Evolutionary conservation across 2,113 vertebrate species (phyloP), one percentile per base, ranked within the genome.

Genomic region (Oxygymnocypris stewartii): DNA sequence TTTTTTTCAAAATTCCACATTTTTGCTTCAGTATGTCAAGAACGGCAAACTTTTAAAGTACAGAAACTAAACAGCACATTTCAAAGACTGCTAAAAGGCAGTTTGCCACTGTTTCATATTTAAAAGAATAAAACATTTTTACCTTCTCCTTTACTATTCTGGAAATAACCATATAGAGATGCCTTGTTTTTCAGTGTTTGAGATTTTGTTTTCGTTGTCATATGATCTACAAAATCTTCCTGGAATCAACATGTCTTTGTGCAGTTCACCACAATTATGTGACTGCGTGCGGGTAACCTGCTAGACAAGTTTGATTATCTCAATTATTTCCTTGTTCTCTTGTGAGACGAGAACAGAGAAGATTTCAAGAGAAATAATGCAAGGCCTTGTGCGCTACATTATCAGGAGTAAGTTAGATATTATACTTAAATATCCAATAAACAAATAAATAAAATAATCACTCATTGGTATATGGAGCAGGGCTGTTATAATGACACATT

Each of bases 281-380:
- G n/a, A 1, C 42, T 79, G 4, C 76, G 14, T 61, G 14, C 12
- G 12, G 65, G 77, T 79, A 31, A 89, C 87, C 87, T 69, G 88
- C 54, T 67, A 20, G 77, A 92, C 92, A 84, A 91, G 93, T 93
- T 93, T 90, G 57, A 71, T 89, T 28, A 1, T 35, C 1, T 35
- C 3, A 35, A 4, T 25, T 5, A 31, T 87, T 92, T 91, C 89
- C 88, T 88, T 73, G 75, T 91, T 12, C 81, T 20, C 76, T 37
- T 42, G 10, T 78, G 2, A 74, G n/a, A 69, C 9, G 14, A 20
- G 49, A 69, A 79, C 11, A 25, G n/a, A 69, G 40, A 54, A 61
- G 31, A 61, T 6, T 40, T 12, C 11, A 35, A 61, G 5, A 59
- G 16, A 79, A 37, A 40, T 18, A 61, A 8, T 79, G 8, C 25